Conservation (phyloP, 2,888 invertebrate genomes). For the Rhyacophila evoluta region DNA sequence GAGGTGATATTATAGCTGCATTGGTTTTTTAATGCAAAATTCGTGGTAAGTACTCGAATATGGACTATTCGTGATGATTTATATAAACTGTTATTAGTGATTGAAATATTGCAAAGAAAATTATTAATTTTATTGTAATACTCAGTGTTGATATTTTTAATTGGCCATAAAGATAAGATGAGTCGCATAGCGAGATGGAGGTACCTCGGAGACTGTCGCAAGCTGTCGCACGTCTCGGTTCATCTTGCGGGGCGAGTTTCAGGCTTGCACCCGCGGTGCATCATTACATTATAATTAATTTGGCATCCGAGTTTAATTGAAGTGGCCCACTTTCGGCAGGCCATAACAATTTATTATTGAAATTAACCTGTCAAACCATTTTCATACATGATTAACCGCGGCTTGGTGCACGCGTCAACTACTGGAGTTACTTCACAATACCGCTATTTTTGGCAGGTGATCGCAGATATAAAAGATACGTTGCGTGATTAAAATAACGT, state of each 20-base stretch:
- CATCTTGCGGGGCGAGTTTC: constrained; percentile 4
- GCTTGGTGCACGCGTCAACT: constrained; percentile 50
- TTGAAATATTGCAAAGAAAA: too few relatives aligned
- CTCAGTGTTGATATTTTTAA: too few relatives aligned
- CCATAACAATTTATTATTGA: constrained; percentile 66
- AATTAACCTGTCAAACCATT: constrained; percentile 68
- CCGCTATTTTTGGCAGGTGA: constrained; percentile 40
- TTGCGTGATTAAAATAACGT: constrained; percentile 31
- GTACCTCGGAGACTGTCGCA: constrained; percentile 7
- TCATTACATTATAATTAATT: constrained; percentile 54
- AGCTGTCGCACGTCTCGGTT: neutral
- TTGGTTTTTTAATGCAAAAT: too few relatives aligned
- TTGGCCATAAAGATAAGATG: too few relatives aligned
- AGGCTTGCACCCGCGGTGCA: constrained; percentile 50
- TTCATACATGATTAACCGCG: constrained; percentile 56
- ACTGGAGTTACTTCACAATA: constrained; percentile 32
- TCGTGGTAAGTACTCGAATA: too few relatives aligned
- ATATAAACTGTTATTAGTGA: too few relatives aligned
- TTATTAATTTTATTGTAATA: too few relatives aligned
- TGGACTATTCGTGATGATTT: too few relatives aligned
- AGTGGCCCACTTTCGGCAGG: constrained; percentile 49
- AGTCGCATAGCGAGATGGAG: neutral
- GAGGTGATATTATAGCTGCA: too few relatives aligned
- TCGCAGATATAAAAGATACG: neutral
- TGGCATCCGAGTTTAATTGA: constrained; percentile 54